A percentile compares a stretch with the other conserved stretches of the same genome.
These are phyloP conservation scores for Pagetopsis macropterus DNA, from an alignment of 2,797 vertebrate species.

Conservation along the genomic window DNA sequence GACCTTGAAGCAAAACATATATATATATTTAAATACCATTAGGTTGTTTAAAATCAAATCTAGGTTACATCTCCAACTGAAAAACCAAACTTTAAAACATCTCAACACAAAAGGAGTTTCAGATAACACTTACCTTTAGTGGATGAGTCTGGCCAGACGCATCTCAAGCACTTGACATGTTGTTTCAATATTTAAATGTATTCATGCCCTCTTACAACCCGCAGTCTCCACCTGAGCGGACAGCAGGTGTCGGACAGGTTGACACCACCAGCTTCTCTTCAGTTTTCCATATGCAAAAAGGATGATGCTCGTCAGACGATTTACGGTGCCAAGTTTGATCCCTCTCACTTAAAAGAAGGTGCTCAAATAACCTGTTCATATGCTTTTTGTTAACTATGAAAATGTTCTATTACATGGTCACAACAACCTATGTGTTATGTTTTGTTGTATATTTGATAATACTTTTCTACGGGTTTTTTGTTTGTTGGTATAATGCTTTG, in stretches of 20 bases:
- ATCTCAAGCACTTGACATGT: conserved; percentile 33
- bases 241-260: conserved; percentile 29
- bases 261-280: conserved; percentile 36
- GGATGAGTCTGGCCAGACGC: neutral
- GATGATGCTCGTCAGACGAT: conserved; percentile 32
- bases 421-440: conserved; percentile 48
- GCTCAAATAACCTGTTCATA: conserved; percentile 48
- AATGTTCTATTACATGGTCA: conserved; percentile 39
- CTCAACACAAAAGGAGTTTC: neutral
- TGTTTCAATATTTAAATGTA: conserved; percentile 29
- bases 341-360: conserved; percentile 46
- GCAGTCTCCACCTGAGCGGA: conserved; percentile 32
- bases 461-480: conserved; percentile 25
- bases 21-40: conserved; percentile 10
- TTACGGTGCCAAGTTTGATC: conserved; percentile 68
- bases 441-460: conserved; percentile 62
- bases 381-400: conserved; percentile 38
- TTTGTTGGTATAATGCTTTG: conserved; percentile 37
- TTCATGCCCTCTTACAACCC: conserved; percentile 29
- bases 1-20: conserved; percentile 40
- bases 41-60: conserved; percentile 22
- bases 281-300: conserved; percentile 49
- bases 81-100: neutral
- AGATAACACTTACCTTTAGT: neutral
- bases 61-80: conserved; percentile 17